A percentile compares a stretch with the other conserved stretches of the same genome.
phyloP scores from a whole-genome alignment of 2,888 invertebrate genomes.

The Xanthia icteritia region DNA sequence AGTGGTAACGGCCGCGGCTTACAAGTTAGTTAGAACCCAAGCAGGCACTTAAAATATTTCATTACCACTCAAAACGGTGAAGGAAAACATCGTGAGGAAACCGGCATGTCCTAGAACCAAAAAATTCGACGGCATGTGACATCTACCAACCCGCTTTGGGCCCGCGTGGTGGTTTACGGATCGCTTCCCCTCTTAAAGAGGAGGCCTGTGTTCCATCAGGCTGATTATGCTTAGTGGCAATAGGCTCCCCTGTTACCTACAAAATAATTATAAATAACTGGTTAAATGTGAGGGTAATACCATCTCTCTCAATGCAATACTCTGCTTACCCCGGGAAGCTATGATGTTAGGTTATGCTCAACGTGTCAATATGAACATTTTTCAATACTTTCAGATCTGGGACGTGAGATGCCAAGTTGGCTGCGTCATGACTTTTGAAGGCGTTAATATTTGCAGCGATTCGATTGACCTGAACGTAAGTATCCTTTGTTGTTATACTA shows the following conservation, averaged over 20 bases:
- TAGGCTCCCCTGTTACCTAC: background rate
- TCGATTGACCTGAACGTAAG: conserved; percentile 90
- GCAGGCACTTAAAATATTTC: background rate
- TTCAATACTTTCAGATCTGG: conserved; percentile 88
- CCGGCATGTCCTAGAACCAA: too few relatives aligned
- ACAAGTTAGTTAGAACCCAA: background rate
- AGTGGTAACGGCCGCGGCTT: background rate
- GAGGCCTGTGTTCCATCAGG: background rate
- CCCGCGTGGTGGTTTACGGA: background rate
- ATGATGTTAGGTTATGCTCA: background rate
- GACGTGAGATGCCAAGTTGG: conserved; percentile 88
- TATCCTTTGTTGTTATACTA: conserved; percentile 29
- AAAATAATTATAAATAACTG: background rate
- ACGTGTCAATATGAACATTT: conserved; percentile 27
- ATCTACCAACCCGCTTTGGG: background rate
- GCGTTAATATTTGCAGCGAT: conserved; percentile 90
- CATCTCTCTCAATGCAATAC: background rate
- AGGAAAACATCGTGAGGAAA: background rate
- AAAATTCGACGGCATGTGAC: background rate
- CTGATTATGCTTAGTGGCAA: background rate
- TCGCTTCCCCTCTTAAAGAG: background rate
- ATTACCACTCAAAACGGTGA: background rate
- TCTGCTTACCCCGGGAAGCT: background rate
- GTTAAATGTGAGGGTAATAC: background rate
- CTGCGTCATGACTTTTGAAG: conserved; percentile 89